Percentiles rank a stretch among this genome's conserved stretches.
Conservation (phyloP, 2,888 invertebrate genomes). For the Drosophila trichaetosa region DNA sequence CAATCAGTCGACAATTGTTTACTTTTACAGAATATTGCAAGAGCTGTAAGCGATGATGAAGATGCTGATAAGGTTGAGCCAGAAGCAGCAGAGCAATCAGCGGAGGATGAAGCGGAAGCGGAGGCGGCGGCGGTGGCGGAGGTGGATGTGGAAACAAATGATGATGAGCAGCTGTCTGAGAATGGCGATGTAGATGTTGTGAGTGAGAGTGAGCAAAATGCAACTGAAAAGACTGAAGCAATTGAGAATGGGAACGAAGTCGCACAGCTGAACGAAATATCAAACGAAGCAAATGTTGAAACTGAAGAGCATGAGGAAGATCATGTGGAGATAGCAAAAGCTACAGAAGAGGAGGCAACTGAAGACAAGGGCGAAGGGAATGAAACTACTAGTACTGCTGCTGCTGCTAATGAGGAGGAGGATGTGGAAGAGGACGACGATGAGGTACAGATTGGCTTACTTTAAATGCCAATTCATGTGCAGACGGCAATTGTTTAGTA, state of each 20-base stretch:
- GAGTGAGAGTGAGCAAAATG: conserved; percentile 62
- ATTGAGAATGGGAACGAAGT: conserved; percentile 28
- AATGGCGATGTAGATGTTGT: conserved; percentile 29
- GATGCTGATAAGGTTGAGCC: conserved; percentile 41
- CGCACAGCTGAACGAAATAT: conserved; percentile 11
- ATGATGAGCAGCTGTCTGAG: conserved; percentile 11
- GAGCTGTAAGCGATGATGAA: conserved; percentile 76
- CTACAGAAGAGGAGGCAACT: conserved; percentile 12
- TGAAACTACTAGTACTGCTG: conserved; percentile 14
- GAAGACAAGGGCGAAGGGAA: conserved; percentile 44
- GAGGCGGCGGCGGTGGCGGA: conserved; percentile 24
- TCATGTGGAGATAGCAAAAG: conserved; percentile 19
- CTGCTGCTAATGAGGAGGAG: conserved; percentile 45
- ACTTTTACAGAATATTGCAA: conserved; percentile 85
- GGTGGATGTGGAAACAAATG: conserved; percentile 12
- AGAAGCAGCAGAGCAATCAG: conserved; percentile 14
- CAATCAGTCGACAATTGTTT: conserved; percentile 86
- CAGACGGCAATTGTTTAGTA: conserved; percentile 37
- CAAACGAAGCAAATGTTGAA: neutral
- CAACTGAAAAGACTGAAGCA: conserved; percentile 66
- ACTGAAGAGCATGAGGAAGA: conserved; percentile 37
- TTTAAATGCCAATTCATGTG: conserved; percentile 72
- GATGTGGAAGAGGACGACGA: conserved; percentile 81
- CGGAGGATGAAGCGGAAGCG: neutral
- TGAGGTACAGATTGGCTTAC: conserved; percentile 85